Evolutionary conservation across 2,888 invertebrate species (phyloP).

Genomic region (Drosophila picticornis): DNA sequence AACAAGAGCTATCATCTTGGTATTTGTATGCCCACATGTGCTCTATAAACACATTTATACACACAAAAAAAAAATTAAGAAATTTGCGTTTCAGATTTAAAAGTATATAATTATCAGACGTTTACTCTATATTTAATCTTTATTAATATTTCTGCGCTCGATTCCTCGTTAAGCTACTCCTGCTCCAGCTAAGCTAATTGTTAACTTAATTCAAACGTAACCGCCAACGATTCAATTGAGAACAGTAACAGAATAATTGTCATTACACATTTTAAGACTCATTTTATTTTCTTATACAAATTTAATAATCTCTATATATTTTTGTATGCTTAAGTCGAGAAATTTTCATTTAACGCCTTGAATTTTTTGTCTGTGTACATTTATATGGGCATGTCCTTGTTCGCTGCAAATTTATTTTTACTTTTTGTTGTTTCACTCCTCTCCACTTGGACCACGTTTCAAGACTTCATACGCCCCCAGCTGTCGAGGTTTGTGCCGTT

Average conservation of each 20-base stretch:
- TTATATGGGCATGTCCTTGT: constrained; percentile 53
- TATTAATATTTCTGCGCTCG: background rate
- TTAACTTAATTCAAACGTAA: background rate
- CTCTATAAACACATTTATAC: background rate
- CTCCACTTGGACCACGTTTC: constrained; percentile 44
- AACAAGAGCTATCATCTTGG: constrained; percentile 16
- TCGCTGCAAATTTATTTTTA: constrained; percentile 52
- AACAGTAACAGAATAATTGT: too few relatives aligned
- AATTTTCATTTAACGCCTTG: background rate
- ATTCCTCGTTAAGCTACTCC: background rate
- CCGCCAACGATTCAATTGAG: background rate
- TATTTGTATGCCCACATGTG: background rate
- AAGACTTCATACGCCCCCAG: constrained; percentile 45
- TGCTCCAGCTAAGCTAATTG: background rate
- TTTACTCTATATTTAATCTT: background rate
- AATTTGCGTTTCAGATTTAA: background rate
- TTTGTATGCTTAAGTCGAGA: background rate
- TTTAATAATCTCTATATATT: background rate
- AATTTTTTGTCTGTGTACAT: background rate
- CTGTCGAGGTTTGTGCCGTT: constrained; percentile 8
- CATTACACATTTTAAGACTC: too few relatives aligned
- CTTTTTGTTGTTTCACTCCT: constrained; percentile 40
- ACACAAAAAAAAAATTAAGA: background rate
- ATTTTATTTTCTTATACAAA: background rate
- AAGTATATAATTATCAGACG: background rate